Base-by-base conservation (phyloP, 2,797 vertebrate species). In the Alfaro cultratus region DNA sequence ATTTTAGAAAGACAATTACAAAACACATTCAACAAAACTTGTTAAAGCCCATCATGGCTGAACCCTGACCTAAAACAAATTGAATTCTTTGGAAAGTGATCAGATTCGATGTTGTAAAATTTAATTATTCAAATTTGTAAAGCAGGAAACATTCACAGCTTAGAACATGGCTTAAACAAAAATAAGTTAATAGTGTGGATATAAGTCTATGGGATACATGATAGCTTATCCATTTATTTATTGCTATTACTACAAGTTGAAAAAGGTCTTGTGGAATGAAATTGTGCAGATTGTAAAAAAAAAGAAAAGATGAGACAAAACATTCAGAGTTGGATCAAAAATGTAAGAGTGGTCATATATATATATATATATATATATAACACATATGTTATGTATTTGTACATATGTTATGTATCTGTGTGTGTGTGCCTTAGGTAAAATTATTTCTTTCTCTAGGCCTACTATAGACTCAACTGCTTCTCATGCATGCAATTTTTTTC, bases 401-500 rank as follows among this genome's bases (percentile, higher is more conserved):
- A 43, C 9, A 43, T 43, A 16, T 46, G 46, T 46, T 47, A 47
- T 47, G 15, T 5, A 47, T 47, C 15, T 16, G 9, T 26, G 16
- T n/a, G 15, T n/a, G 1, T 53, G 23, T 55, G n/a, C 47, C 47
- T 49, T 49, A 49, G 47, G 18, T 41, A 11, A 41, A 23, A 26
- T 23, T 12, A 68, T 41, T 12, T 23, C 36, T 68, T 36, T 41
- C 64, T 68, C 36, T 26, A 39, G 10, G 64, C 11, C 64, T 41
- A 43, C 11, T 68, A 43, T 12, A 26, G 36, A 26, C 64, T 26
- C 79, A 62, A 81, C 78, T 76, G 79, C 78, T 81, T 81, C 80
- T 83, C 67, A 21, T 39, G 21, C 62, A 36, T 96, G 93, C 93
- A 91, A 94, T 81, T 92, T 93, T 81, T 91, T 93, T 84, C 82